Conservation (phyloP, 35 echinoderm and acorn worm genomes). For the Ptychodera flava region DNA sequence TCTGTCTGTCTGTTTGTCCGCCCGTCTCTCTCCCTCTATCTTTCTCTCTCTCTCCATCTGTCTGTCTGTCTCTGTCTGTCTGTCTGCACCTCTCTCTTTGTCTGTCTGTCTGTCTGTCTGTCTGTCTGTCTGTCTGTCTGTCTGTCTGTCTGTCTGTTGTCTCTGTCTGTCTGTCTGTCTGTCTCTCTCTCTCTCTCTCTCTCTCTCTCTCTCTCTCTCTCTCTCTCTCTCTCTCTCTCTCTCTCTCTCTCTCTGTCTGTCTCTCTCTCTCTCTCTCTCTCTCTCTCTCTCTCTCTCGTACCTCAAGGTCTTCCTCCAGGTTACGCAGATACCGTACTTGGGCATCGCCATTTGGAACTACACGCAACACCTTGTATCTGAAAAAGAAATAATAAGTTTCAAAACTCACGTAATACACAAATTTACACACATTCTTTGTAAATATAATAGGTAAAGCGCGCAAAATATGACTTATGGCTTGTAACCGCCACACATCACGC, state of each 20-base stretch:
- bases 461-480: neutral
- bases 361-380: neutral
- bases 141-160: too few species aligned
- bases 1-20: too few species aligned
- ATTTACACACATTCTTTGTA: neutral
- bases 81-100: too few species aligned
- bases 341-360: neutral
- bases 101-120: too few species aligned
- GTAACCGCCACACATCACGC: neutral
- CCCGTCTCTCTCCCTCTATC: too few species aligned
- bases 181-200: neutral
- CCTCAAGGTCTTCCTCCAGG: neutral
- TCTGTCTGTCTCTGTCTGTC: too few species aligned
- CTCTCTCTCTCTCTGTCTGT: neutral
- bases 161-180: too few species aligned
- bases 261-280: neutral
- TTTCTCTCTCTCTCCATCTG: too few species aligned
- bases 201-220: neutral
- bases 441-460: neutral
- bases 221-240: neutral
- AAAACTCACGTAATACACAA: neutral
- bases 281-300: neutral
- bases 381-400: neutral
- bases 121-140: too few species aligned
- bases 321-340: neutral